Conservation (phyloP, 1,140 invertebrate species). For the Drosophila lacteicornis region DNA sequence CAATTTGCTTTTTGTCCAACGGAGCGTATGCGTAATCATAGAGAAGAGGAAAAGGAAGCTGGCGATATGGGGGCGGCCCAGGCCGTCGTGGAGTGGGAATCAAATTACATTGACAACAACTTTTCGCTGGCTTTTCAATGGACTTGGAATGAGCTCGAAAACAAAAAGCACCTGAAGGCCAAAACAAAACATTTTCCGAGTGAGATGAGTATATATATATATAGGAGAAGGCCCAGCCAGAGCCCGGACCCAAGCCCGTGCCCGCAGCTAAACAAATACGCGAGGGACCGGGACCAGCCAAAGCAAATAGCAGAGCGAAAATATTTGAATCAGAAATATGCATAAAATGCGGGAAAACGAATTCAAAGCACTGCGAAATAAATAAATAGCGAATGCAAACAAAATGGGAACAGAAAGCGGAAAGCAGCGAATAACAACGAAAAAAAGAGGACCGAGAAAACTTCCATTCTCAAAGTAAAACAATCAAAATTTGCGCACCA, state of each 20-base stretch:
- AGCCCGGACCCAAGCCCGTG: slow-evolving; percentile 12
- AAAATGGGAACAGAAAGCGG: slow-evolving; percentile 28
- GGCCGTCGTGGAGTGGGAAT: slow-evolving; percentile 33
- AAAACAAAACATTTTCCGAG: slow-evolving; percentile 18
- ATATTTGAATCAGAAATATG: slow-evolving; percentile 70
- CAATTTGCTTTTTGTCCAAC: slow-evolving; percentile 65
- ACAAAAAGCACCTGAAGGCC: slow-evolving; percentile 40
- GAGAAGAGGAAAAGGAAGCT: slow-evolving; percentile 29
- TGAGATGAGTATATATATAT: not conserved
- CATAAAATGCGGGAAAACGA: slow-evolving; percentile 66
- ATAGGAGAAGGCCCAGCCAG: not conserved
- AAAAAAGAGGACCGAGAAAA: slow-evolving; percentile 30
- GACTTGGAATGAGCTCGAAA: slow-evolving; percentile 12
- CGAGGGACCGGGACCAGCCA: slow-evolving; percentile 31
- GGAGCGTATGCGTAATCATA: slow-evolving; percentile 70
- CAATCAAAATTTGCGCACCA: slow-evolving; percentile 80
- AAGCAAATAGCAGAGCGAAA: slow-evolving; percentile 55
- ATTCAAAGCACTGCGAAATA: slow-evolving; percentile 64
- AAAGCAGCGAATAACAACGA: not conserved
- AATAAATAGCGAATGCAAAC: slow-evolving; percentile 62
- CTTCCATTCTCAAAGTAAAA: slow-evolving; percentile 61
- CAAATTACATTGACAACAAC: slow-evolving; percentile 73
- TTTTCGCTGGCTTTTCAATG: slow-evolving; percentile 32
- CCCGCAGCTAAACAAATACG: slow-evolving; percentile 48
- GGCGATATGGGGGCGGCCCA: slow-evolving; percentile 1